Evolutionary conservation across 2,888 invertebrate species (phyloP).

Genomic region (Xiphydria camelus): DNA sequence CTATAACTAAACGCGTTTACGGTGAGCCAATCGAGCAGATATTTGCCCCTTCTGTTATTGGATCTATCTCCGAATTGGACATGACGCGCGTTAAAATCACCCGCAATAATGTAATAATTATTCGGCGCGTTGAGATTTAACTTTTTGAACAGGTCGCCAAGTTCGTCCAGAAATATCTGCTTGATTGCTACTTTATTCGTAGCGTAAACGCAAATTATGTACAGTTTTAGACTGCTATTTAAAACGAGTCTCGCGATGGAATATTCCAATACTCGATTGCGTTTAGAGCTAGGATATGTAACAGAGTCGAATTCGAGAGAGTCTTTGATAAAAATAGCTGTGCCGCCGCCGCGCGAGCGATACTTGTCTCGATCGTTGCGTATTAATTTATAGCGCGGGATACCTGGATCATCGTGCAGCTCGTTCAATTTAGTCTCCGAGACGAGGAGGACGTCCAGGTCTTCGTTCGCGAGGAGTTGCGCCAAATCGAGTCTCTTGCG

Average conservation of each 20-base stretch:
- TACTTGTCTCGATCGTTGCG: no score
- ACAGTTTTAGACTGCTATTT: conserved; percentile 2
- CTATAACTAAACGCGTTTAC: background rate
- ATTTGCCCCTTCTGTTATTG: conserved; percentile 5
- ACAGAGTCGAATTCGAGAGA: conserved; percentile 3
- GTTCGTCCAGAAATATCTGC: conserved; percentile 3
- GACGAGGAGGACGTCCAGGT: background rate
- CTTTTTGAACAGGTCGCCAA: conserved; percentile 3
- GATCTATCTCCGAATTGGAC: background rate
- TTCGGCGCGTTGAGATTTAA: conserved; percentile 5
- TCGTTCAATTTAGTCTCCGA: conserved; percentile 1
- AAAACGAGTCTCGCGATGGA: conserved; percentile 13
- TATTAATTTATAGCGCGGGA: no score
- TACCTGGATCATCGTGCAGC: no score
- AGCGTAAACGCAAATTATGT: conserved; percentile 13
- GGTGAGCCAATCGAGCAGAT: conserved; percentile 1
- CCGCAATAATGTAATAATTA: conserved; percentile 15
- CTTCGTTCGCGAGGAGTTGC: background rate
- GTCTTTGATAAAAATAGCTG: conserved; percentile 17
- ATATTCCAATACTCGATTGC: conserved; percentile 5
- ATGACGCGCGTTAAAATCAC: conserved; percentile 9
- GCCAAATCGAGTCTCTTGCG: no score
- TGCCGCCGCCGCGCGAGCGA: conserved; percentile 21
- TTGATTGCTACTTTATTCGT: conserved; percentile 2
- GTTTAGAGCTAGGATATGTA: background rate